Evolutionary conservation across 2,797 vertebrate species (phyloP), one percentile per base, ranked within the genome.

Genomic region (Brachymystax lenok): DNA sequence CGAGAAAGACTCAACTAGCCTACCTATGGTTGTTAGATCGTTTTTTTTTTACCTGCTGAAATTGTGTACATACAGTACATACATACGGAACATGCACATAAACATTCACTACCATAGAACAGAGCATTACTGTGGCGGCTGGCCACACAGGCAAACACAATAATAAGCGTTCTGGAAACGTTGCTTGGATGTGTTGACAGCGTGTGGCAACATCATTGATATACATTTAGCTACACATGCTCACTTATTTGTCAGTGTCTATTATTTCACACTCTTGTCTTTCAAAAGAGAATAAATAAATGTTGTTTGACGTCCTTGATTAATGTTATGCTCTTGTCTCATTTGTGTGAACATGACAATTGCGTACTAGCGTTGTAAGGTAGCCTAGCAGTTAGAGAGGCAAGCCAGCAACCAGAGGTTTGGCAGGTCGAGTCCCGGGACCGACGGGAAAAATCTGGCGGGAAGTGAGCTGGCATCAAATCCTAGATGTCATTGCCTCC

Each of bases 281-380:
- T 85, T 90, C 86, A 86, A 87, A 84, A 77, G 83, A 85, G 82
- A 93, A 92, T 92, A 92, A 93, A 92, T 84, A 2, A 0, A 19
- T 76, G 88, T 75, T 30, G 81, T 90, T 90, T 89, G 86, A 90
- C 83, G 76, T 90, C 83, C 79, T 78, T 28, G 80, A 74, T 10
- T 56, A 81, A 30, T 40, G 27, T 73, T 21, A 74, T 80, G 86
- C 85, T 66, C 21, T 83, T 71, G 28, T 73, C 71, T 73, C 80
- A 80, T 74, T 68, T 30, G 28, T 68, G 5, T 30, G 5, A 33
- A 68, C 14, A 21, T 5, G 27, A 19, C 30, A 68, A 30, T 16
- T 17, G 5, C 6, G 2, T 46, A 13, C 10, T 13, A 10, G 40
- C 3, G 10, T 46, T 46, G 12, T 46, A 46, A 13, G 10, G 40